Evolutionary conservation across 2,113 vertebrate genomes (phyloP), one percentile per base, ranked within the genome.

Genomic region (Periophthalmus modestus): DNA sequence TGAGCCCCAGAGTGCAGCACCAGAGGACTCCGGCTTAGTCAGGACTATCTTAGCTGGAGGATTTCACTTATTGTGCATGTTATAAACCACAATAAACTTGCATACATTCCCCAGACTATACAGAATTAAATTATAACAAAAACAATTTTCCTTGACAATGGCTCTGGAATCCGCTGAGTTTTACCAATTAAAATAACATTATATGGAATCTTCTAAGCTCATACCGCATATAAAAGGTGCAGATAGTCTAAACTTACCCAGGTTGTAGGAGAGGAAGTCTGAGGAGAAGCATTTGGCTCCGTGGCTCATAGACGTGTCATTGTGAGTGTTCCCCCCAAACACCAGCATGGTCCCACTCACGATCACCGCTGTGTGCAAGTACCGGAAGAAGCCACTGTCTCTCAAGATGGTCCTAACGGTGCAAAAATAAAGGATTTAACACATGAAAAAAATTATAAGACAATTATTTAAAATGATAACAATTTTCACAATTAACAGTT

Each of bases 201-300:
- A 28, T 28, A 28, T 28, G 28, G 28, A 28, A 48, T 12, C 2
- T 12, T 48, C 52, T 21, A 55, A n/a, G 9, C 7, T 54, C 19
- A 55, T 10, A 55, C 3, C 3, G 52, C 52, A 55, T 55, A n/a
- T 4, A 18, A 18, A 18, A 52, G 46, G 15, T 18, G 50, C 5
- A 16, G 19, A 9, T 9, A n/a, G n/a, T 13, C 4, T 13, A 6
- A 6, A 28, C 96, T 93, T 73, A 99, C 98, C 97, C 33, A 98
- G 92, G 80, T 96, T 96, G 59, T 99, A 99, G 0, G 95, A 95
- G 94, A 99, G 95, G 79, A 99, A 99, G 86, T 98, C 98, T 0
- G 97, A 95, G 48, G 98, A 99, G 89, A 99, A 99, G 91, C 98
- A 99, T 78, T 98, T 99, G 2, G 98, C 97, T 0, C 98, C 98